Percentiles rank a stretch among this genome's conserved stretches.
Conservation (phyloP, 2,888 invertebrate species). For the Mythimna pallens region DNA sequence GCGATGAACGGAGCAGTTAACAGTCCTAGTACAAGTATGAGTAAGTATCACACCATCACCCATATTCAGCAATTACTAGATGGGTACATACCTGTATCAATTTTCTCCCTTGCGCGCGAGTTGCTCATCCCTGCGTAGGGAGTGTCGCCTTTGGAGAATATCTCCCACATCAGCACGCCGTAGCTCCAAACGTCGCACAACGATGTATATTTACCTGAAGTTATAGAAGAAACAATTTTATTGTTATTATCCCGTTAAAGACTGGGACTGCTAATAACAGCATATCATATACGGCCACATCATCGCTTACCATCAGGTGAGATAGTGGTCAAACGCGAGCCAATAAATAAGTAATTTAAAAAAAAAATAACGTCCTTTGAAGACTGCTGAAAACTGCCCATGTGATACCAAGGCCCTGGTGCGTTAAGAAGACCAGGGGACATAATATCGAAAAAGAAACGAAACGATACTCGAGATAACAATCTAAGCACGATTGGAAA, state of each 20-base stretch:
- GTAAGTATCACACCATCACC: too few relatives aligned
- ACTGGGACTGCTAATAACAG: neutral
- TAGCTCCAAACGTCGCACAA: conserved; percentile 99
- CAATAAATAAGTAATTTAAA: too few relatives aligned
- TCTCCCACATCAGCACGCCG: conserved; percentile 98
- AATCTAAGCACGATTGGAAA: too few relatives aligned
- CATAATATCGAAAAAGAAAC: neutral
- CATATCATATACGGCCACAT: too few relatives aligned
- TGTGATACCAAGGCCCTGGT: neutral
- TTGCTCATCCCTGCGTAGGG: conserved; percentile 98
- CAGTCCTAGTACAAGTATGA: too few relatives aligned
- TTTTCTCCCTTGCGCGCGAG: conserved; percentile 97
- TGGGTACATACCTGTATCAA: conserved; percentile 95
- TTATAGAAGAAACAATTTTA: neutral
- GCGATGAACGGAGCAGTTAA: too few relatives aligned
- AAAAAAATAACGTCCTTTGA: too few relatives aligned
- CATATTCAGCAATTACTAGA: neutral
- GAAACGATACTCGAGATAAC: too few relatives aligned
- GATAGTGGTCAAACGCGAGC: too few relatives aligned
- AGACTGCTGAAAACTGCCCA: neutral
- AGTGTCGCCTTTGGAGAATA: conserved; percentile 97
- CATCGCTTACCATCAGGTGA: too few relatives aligned
- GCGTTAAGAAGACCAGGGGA: too few relatives aligned
- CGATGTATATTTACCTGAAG: conserved; percentile 97
- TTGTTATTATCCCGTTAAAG: neutral